Conservation (phyloP, 2,888 invertebrate species). For the Nebria brevicollis region DNA sequence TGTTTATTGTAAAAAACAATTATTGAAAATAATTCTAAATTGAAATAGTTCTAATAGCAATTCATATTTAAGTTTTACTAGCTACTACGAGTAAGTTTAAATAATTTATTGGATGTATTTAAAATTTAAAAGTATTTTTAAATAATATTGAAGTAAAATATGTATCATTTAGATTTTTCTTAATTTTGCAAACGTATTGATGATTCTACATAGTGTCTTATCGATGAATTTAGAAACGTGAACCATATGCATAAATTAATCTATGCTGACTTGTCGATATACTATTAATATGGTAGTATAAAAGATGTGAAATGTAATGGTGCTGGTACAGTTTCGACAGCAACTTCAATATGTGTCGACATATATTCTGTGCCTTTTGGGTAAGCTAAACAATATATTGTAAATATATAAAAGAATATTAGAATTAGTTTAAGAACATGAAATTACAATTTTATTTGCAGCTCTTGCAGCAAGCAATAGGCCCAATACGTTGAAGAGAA, state of each 20-base stretch:
- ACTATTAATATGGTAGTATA: background rate
- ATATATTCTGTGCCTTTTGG: conserved; percentile 57
- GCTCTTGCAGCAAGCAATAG: conserved; percentile 59
- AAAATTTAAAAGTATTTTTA: too few species aligned
- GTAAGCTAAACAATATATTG: conserved; percentile 55
- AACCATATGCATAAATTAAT: background rate
- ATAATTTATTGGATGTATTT: too few species aligned
- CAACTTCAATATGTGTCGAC: conserved; percentile 59
- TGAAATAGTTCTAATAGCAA: too few species aligned
- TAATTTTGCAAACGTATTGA: background rate
- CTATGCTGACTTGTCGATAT: conserved; percentile 15
- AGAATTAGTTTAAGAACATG: too few species aligned
- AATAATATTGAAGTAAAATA: too few species aligned
- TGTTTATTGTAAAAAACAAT: too few species aligned
- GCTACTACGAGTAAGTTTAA: too few species aligned
- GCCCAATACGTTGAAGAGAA: conserved; percentile 66
- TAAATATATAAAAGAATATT: background rate
- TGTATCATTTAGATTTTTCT: too few species aligned
- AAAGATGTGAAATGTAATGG: background rate
- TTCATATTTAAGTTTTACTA: too few species aligned
- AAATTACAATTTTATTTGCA: background rate
- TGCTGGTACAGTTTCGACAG: conserved; percentile 20
- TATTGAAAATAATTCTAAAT: too few species aligned
- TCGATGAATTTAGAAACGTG: background rate
- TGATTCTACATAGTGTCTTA: background rate